Evolutionary conservation across 2,113 vertebrate species (phyloP), one percentile per base, ranked within the genome.

Genomic region (Cephalopholis sonnerati): DNA sequence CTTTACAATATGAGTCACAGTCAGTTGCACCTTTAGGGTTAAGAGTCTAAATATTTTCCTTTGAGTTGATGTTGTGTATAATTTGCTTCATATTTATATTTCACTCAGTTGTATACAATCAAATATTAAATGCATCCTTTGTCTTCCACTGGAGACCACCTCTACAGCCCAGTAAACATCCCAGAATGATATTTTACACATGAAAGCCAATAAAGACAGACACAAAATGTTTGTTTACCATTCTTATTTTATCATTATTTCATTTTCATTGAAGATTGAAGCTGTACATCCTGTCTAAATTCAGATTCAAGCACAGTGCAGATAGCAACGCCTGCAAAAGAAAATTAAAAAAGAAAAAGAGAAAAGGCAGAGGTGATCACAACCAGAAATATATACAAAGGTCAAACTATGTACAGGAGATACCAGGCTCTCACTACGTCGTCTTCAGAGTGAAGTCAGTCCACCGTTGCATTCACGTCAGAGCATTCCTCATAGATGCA

Each of bases 251-350:
- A 92, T 90, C 79, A 74, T 92, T 84, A 84, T 87, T 91, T 87
- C 88, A 85, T 93, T 94, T 90, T 94, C 92, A 93, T 89, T 95
- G 88, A 93, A 94, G 95, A 94, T 93, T 70, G 65, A 94, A 95
- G 95, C 94, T 96, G 95, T 96, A 95, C 95, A 96, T 94, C 91
- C 90, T 83, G 86, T 95, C 94, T 95, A 95, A 94, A 93, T 80
- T 95, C 91, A 93, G 92, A 94, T 94, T 94, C 94, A 95, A 96
- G 95, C 95, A 96, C 95, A 95, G 95, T 96, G 96, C 95, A 94
- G 93, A 94, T 94, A 95, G 95, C 95, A 94, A 95, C 84, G 95
- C 93, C 94, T 96, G 93, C 93, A 88, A 91, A 95, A 93, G 48
- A 91, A 91, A 88, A 87, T 65, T 3, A 22, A 69, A 72, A 77